Evolutionary conservation across 2,888 invertebrate species (phyloP).

Genomic region (Apomyelois bistriatella): DNA sequence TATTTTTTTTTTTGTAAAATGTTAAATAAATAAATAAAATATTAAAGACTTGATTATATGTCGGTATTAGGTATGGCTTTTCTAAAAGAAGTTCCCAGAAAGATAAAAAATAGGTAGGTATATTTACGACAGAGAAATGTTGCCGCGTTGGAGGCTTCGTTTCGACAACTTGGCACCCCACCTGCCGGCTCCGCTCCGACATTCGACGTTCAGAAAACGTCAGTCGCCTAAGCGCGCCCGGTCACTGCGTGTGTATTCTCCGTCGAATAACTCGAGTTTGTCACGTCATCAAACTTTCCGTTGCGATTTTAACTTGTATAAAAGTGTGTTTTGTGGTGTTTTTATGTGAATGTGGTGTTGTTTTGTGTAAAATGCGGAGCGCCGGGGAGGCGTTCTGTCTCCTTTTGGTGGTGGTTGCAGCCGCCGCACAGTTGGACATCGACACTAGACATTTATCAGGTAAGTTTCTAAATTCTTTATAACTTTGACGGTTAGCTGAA

Average conservation of each 20-base stretch:
- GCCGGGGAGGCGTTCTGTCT: constrained; percentile 73
- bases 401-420: constrained; percentile 51
- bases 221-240: constrained; percentile 58
- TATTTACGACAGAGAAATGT: neutral
- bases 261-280: constrained; percentile 26
- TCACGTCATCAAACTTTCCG: constrained; percentile 72
- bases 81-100: no score
- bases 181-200: constrained; percentile 39
- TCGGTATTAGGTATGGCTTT: no score
- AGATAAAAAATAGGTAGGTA: no score
- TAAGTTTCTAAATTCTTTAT: constrained; percentile 25
- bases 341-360: constrained; percentile 59
- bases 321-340: constrained; percentile 42
- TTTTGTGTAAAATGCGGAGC: constrained; percentile 63
- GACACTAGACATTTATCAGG: constrained; percentile 74
- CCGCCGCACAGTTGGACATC: constrained; percentile 61
- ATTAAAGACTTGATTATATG: no score
- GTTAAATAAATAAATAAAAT: no score
- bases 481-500: neutral
- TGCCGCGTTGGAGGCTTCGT: constrained; percentile 10
- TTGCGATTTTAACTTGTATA: constrained; percentile 29
- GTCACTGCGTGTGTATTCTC: constrained; percentile 25
- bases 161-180: constrained; percentile 41
- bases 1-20: no score
- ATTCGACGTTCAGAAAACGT: constrained; percentile 19